Base-by-base conservation (phyloP, 2,797 vertebrate genomes). In the Prunella strophiata region DNA sequence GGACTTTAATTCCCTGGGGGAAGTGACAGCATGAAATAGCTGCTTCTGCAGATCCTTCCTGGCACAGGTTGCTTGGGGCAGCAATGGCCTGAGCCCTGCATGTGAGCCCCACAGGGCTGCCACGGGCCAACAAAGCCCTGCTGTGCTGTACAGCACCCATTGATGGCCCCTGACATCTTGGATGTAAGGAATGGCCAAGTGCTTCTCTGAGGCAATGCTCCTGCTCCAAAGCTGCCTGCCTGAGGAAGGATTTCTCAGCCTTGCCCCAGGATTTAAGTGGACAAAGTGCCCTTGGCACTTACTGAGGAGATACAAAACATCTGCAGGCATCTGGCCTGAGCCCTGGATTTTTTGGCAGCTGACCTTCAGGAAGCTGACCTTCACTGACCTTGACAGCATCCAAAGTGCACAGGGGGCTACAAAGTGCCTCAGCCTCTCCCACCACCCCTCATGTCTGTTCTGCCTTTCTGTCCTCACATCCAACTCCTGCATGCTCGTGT, bases 21-120 rank as follows among this genome's bases (percentile, higher is more conserved):
- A 71, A 73, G 47, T 36, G 63, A 34, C 16, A 68, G 34, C 19
- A 22, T 17, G 26, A 80, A 43, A n/a, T 38, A 30, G 21, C 16
- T 11, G 19, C 25, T 54, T 78, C 62, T 62, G 36, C 30, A 81
- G 30, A 42, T 36, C 18, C 20, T 42, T 63, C 16, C 36, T 19
- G 58, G 54, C 30, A n/a, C 10, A 54, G 12, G 25, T 23, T 74
- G 48, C 61, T 65, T 66, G 48, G 42, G 61, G 27, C 63, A 86
- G 73, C 65, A 72, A 3, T 13, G 30, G 17, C 29, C 55, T 45
- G 40, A 75, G 11, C 25, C 12, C 48, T 71, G 0, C 0, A 0
- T 20, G 16, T 9, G 16, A 83, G 13, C 40, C 20, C 15, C 2
- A 1, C 0, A 2, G n/a, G 21, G 42, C 29, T 85, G 50, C 51